Percentiles rank a stretch among this genome's conserved stretches.
phyloP scores from a whole-genome alignment of 2,888 invertebrate species.

The Carabus problematicus region DNA sequence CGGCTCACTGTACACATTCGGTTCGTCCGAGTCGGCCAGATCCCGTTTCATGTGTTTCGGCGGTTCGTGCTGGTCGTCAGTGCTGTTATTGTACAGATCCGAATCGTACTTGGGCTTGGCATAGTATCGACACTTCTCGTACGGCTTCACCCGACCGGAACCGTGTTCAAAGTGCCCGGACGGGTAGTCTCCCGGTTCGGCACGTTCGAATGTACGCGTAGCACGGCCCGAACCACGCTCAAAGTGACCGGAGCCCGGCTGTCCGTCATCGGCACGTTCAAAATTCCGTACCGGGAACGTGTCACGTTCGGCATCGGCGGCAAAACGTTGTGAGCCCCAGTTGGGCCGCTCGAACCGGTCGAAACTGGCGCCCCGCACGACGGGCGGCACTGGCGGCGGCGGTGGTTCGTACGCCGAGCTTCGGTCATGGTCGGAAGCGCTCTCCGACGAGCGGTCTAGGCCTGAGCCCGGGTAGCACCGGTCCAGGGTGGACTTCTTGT shows the following conservation, averaged over 20 bases:
- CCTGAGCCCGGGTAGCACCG: constrained; percentile 65
- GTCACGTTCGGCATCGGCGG: constrained; percentile 62
- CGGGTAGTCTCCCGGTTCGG: constrained; percentile 50
- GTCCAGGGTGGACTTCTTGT: constrained; percentile 70
- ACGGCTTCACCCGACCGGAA: constrained; percentile 51
- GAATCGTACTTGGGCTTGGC: constrained; percentile 56
- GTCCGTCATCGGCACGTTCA: constrained; percentile 38
- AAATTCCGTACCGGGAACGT: constrained; percentile 55
- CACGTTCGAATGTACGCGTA: constrained; percentile 25
- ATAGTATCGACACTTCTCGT: constrained; percentile 57
- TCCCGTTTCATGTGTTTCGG: constrained; percentile 23
- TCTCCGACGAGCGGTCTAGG: constrained; percentile 58
- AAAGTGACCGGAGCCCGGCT: constrained; percentile 53
- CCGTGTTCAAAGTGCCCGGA: constrained; percentile 52
- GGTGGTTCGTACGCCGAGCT: constrained; percentile 53
- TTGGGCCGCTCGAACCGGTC: constrained; percentile 66
- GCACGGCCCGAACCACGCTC: constrained; percentile 49
- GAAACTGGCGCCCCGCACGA: constrained; percentile 49
- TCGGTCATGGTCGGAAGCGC: constrained; percentile 59
- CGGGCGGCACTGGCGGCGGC: neutral
- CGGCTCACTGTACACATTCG: constrained; percentile 60
- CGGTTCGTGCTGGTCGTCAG: constrained; percentile 10
- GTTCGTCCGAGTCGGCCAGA: constrained; percentile 55
- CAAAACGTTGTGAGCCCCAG: constrained; percentile 64
- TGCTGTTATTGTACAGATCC: constrained; percentile 46